Evolutionary conservation across 2,113 vertebrate genomes (phyloP).

Genomic region (Opisthocomus hoazin): DNA sequence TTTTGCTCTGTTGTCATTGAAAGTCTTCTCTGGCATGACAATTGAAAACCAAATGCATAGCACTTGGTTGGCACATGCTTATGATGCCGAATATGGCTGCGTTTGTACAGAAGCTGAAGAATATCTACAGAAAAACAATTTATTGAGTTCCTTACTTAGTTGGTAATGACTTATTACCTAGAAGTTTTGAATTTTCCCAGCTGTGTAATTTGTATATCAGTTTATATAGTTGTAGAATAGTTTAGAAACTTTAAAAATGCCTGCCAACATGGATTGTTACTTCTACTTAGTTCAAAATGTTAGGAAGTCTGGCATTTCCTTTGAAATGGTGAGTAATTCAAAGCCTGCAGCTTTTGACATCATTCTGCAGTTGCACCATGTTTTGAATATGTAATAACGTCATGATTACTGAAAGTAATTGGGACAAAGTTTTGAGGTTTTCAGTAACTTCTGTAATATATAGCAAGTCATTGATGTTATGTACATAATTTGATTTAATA

Average conservation of each 20-base stretch:
- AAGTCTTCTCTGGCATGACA: not conserved
- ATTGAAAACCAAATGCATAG: not conserved
- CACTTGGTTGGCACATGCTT: not conserved
- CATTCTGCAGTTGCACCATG: not conserved
- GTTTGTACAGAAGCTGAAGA: not conserved
- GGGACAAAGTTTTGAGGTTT: not conserved
- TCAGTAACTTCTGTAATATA: not conserved
- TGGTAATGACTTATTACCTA: not conserved
- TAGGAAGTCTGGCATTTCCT: not conserved
- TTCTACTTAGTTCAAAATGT: not conserved
- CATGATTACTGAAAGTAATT: not conserved
- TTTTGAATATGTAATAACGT: not conserved
- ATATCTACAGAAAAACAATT: not conserved
- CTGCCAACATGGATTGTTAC: not conserved
- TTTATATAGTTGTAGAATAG: not conserved
- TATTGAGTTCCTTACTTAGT: not conserved
- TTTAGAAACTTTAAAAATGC: not conserved
- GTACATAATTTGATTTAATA: not conserved
- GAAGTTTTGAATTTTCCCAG: not conserved
- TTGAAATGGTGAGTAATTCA: not conserved
- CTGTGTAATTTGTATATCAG: not conserved
- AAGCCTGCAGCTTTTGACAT: not conserved
- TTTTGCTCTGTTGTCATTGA: not conserved
- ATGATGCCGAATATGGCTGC: not conserved
- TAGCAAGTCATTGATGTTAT: not conserved